Conservation (phyloP, 2,888 invertebrate genomes). For the Pegoplata infirma region DNA sequence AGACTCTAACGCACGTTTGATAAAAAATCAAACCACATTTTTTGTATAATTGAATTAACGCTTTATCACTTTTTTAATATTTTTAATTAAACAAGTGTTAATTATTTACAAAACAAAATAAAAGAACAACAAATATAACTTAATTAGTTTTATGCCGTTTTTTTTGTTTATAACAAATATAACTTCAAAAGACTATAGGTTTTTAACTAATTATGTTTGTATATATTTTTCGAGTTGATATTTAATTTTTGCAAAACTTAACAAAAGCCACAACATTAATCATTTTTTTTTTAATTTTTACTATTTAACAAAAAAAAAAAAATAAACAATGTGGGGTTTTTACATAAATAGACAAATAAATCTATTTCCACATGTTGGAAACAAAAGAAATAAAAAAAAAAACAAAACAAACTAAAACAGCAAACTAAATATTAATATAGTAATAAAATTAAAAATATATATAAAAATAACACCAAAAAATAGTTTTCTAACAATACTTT, state of each 20-base stretch:
- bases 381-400: too few relatives aligned
- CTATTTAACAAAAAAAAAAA: not conserved
- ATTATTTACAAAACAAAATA: conserved; percentile 19
- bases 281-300: not conserved
- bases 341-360: not conserved
- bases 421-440: not conserved
- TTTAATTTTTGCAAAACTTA: not conserved
- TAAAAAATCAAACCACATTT: too few relatives aligned
- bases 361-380: not conserved
- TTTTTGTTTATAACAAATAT: not conserved
- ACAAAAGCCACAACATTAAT: conserved; percentile 8
- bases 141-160: conserved; percentile 4
- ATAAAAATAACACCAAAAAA: not conserved
- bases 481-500: not conserved
- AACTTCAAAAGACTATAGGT: not conserved
- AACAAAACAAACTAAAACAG: too few relatives aligned
- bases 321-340: not conserved
- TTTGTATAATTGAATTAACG: not conserved
- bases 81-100: conserved; percentile 11
- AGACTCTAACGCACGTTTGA: too few relatives aligned
- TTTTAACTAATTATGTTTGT: not conserved
- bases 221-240: not conserved
- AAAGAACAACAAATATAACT: too few relatives aligned
- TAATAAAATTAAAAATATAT: too few relatives aligned
- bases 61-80: not conserved